phyloP scores from a whole-genome alignment of 2,888 invertebrate genomes.

The Pasiphila rectangulata region DNA sequence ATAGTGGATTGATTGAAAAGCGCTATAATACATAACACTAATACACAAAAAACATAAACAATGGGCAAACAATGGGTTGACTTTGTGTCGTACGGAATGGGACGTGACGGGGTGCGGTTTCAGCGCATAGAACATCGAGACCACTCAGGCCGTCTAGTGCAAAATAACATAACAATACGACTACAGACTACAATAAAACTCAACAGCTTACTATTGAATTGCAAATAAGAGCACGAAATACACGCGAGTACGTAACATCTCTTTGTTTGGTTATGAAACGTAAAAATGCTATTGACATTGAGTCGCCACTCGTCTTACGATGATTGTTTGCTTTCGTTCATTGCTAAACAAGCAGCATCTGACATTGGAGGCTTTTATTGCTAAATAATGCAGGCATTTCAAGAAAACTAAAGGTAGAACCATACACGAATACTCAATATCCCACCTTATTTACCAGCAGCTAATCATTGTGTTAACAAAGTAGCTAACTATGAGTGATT shows the following conservation, averaged over 20 bases:
- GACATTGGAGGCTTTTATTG: conserved; percentile 48
- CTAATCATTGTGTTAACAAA: conserved; percentile 53
- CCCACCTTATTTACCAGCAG: conserved; percentile 44
- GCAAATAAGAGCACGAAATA: conserved; percentile 25
- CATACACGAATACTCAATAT: conserved; percentile 37
- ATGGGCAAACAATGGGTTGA: conserved; percentile 73
- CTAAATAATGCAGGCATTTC: conserved; percentile 43
- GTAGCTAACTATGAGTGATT: conserved; percentile 58
- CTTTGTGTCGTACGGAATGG: conserved; percentile 66
- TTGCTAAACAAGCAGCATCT: conserved; percentile 49
- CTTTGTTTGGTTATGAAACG: conserved; percentile 42
- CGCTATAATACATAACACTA: conserved; percentile 23
- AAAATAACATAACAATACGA: no score
- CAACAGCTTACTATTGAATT: conserved; percentile 19
- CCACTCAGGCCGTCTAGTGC: conserved; percentile 15
- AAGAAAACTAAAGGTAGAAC: conserved; percentile 43
- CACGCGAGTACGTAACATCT: conserved; percentile 30
- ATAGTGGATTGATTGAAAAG: conserved; percentile 39
- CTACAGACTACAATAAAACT: conserved; percentile 16
- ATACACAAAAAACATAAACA: conserved; percentile 41
- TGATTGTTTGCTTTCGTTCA: conserved; percentile 48
- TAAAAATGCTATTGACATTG: conserved; percentile 45
- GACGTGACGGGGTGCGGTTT: conserved; percentile 43
- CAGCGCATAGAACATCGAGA: conserved; percentile 21
- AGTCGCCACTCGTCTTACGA: conserved; percentile 40